A percentile compares a stretch with the other conserved stretches of the same genome.
Evolutionary conservation across 2,113 vertebrate species (phyloP).

Genomic region (Oreochromis aureus): DNA sequence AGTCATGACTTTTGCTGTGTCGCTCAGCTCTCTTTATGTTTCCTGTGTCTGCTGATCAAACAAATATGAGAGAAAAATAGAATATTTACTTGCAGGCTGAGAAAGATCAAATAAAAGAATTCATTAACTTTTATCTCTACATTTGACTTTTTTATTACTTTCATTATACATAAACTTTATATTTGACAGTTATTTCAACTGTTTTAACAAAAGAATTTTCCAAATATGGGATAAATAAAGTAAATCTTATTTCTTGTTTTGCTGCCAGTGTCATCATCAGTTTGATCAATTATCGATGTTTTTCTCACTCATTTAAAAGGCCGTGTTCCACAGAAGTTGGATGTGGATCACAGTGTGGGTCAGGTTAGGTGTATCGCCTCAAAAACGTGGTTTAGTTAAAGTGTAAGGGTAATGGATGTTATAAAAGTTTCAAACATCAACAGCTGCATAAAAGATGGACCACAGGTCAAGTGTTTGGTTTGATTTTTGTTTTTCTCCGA

Average conservation of each 20-base stretch:
- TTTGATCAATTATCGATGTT: neutral
- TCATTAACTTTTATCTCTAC: neutral
- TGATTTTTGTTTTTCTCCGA: neutral
- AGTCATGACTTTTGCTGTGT: neutral
- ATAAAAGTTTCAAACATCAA: neutral
- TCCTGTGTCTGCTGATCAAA: neutral
- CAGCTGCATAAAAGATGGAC: neutral
- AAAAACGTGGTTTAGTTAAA: neutral
- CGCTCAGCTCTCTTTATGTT: neutral
- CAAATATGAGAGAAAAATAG: neutral
- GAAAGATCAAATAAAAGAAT: neutral
- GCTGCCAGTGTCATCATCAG: neutral
- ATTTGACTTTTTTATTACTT: neutral
- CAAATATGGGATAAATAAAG: neutral
- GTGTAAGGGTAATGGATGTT: neutral
- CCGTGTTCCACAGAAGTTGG: neutral
- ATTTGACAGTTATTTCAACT: neutral
- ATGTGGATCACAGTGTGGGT: neutral
- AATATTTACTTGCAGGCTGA: neutral
- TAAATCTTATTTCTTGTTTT: neutral
- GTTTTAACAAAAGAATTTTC: neutral
- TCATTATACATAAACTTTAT: neutral
- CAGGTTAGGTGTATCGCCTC: neutral
- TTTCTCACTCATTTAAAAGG: neutral
- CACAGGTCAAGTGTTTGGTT: neutral